Base-by-base conservation (phyloP, 2,113 vertebrate species). In the Syngnathoides biaculeatus region DNA sequence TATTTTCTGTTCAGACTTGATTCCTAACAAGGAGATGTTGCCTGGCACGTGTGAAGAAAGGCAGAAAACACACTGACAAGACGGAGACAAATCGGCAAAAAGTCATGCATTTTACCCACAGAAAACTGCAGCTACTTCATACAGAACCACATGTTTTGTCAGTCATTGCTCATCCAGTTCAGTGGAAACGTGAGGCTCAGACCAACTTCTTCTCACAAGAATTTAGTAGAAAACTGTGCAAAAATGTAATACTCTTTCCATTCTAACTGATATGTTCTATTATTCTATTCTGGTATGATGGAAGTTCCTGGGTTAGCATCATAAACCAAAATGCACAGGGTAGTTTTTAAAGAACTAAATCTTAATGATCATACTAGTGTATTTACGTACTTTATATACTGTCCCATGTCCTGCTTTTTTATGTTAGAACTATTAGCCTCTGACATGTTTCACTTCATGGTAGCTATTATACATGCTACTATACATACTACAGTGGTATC, bases 111-210 rank as follows among this genome's bases (percentile, higher is more conserved):
- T 15, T 57, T 27, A 62, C 26, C 43, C 1, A 62, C 39, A 83
- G 60, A 48, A 64, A 79, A 72, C 62, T 64, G 14, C 19, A 64
- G 47, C 76, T 67, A 65, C 62, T 77, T 76, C 67, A 79, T 61
- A 64, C 67, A 52, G 60, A 52, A 71, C 45, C 67, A 67, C 72
- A 74, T 69, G 74, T 66, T 39, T 24, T 38, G 39, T 53, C 59
- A 75, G 43, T 56, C 63, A 69, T 74, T 67, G 30, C 45, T 75
- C 62, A 70, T 72, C 74, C 45, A 73, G 38, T 56, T 65, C 38
- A 69, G 72, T 72, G 38, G 38, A 60, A 77, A 43, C 60, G 20
- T 62, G 60, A 62, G 60, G 60, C 39, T 62, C 60, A 26, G 22
- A 62, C 60, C 13, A 43, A 26, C 14, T 7, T 45, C 2, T 62